Evolutionary conservation across 2,113 vertebrate genomes (phyloP).

Genomic region (Protomyctophum bolini): DNA sequence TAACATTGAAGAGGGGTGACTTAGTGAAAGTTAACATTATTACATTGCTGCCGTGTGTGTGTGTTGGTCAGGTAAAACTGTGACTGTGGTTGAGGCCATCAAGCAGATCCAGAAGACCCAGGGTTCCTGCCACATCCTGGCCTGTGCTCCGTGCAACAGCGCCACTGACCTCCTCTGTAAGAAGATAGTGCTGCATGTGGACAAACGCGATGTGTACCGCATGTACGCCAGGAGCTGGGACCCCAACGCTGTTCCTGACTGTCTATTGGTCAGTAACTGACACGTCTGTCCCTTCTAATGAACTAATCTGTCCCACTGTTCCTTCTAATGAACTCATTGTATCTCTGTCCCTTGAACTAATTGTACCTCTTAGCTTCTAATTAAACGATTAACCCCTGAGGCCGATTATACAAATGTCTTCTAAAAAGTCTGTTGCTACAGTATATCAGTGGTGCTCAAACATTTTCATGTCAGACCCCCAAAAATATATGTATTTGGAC

Average conservation of each 20-base stretch:
- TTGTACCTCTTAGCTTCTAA: too few relatives aligned
- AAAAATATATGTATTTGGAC: too few relatives aligned
- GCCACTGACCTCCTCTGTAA: constrained; percentile 87
- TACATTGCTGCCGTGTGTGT: neutral
- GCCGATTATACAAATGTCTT: too few relatives aligned
- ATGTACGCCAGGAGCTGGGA: constrained; percentile 78
- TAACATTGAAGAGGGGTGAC: constrained; percentile 18
- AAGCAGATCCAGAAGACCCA: constrained; percentile 82
- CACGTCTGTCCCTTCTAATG: too few relatives aligned
- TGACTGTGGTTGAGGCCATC: constrained; percentile 88
- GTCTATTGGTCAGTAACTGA: constrained; percentile 73
- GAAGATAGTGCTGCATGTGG: constrained; percentile 72
- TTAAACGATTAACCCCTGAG: too few relatives aligned
- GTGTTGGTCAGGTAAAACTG: constrained; percentile 79
- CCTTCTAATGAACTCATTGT: too few relatives aligned
- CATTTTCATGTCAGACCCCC: too few relatives aligned
- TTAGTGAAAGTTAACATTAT: neutral
- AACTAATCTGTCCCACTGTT: too few relatives aligned
- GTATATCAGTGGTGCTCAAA: too few relatives aligned
- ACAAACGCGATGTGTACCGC: constrained; percentile 74
- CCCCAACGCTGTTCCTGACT: constrained; percentile 68
- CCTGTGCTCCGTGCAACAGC: constrained; percentile 87
- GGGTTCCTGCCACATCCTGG: constrained; percentile 76
- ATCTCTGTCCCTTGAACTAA: too few relatives aligned
- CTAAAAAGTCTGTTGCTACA: too few relatives aligned